These are phyloP conservation scores for Rhombomys opimus DNA, from an alignment of 2,113 vertebrate genomes.

Conservation along the genomic window DNA sequence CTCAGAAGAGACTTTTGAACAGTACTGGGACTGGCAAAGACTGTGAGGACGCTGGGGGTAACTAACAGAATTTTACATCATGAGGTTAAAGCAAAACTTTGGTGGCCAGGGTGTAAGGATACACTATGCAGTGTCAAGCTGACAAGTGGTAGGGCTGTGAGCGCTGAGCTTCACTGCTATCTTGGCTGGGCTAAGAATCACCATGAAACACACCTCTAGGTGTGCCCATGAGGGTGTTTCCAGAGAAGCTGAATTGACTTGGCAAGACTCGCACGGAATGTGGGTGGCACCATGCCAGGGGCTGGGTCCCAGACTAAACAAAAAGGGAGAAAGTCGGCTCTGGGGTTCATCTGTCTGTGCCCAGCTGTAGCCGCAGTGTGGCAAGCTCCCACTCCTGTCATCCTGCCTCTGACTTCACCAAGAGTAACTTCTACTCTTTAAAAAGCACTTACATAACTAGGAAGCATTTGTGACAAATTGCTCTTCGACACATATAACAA, in stretches of 20 bases:
- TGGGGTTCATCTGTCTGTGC: neutral
- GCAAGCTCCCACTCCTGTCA: neutral
- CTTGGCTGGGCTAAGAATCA: neutral
- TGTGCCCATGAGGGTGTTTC: neutral
- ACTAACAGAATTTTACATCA: neutral
- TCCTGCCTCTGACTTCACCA: neutral
- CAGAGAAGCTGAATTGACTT: neutral
- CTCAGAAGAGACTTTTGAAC: neutral
- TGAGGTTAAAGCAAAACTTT: neutral
- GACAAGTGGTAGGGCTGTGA: neutral
- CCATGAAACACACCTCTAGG: neutral
- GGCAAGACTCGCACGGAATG: neutral
- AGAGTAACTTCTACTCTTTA: neutral
- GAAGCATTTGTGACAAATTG: neutral
- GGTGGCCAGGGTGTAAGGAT: neutral
- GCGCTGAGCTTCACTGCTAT: no score
- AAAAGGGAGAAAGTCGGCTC: neutral
- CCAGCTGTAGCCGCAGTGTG: neutral
- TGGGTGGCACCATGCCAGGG: neutral
- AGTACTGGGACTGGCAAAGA: no score
- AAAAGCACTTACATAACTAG: neutral
- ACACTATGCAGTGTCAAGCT: neutral
- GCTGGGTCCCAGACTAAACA: neutral
- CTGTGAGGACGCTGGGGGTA: neutral
- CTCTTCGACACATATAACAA: neutral